Evolutionary conservation across 1,140 invertebrate species (phyloP), one percentile per base, ranked within the genome.

Genomic region (Drosophila triauraria): DNA sequence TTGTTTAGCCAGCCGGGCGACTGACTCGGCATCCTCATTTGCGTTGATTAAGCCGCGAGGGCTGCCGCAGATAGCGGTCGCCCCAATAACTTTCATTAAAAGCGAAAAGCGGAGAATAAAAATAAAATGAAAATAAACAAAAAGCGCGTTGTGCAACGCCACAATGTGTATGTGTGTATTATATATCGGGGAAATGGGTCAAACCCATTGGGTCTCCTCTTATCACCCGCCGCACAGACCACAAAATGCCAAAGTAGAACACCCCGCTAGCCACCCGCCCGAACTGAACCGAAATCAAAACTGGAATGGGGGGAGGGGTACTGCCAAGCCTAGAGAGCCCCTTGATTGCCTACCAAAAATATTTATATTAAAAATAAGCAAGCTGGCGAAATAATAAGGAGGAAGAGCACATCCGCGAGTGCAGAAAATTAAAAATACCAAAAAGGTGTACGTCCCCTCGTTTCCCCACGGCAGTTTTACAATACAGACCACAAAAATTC

Each of bases 11-110:
- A 25, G 23, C 20, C 43, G 12, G 51, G 54, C 47, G 71, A 38
- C 63, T 60, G 67, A 25, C 46, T 61, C 47, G 62, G 48, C 50
- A 80, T 85, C 56, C 77, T 80, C 82, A 84, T 80, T 84, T 85
- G 78, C 72, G 72, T 85, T 84, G 82, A 84, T 84, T 84, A 84
- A 81, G 78, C 78, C 60, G 60, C 51, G 51, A 70, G 58, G 44
- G 40, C 44, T 57, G 38, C 46, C 25, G 23, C 58, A 75, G 78
- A 81, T 80, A 80, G 53, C 75, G 51, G 50, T 65, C 46, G 50
- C 69, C 70, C 78, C 80, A 82, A 79, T 83, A 83, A 82, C 62
- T 79, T 82, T 78, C 57, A 78, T 82, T 63, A 82, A 82, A 82
- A 62, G 43, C 38, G 47, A 63, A 67, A 81, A 81, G 23, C 61